Evolutionary conservation across 2,113 vertebrate species (phyloP), one percentile per base, ranked within the genome.

Genomic region (Tinamus guttatus): DNA sequence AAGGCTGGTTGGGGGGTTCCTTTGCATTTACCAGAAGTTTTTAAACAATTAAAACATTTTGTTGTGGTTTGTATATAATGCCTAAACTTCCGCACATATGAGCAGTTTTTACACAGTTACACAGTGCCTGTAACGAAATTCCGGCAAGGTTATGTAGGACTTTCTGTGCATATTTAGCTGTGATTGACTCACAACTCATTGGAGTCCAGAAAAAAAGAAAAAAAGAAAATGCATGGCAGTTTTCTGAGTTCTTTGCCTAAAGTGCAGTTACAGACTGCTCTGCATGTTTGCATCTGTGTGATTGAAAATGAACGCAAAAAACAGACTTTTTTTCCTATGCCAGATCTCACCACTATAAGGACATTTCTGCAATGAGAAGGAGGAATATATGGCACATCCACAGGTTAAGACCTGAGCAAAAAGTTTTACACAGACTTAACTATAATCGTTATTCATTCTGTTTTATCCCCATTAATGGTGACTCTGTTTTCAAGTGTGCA

Each of bases 351-450:
- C 80, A 47, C 80, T 90, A 36, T 43, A 63, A 88, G 91, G 83
- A 86, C 34, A 60, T 30, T 81, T 95, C 68, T 56, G 45, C 34
- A 12, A 9, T 40, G 81, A 86, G 86, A 90, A 70, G 32, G 11
- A 75, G 8, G 25, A 83, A 85, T 85, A 75, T 80, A 32, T 56
- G 76, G 73, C 82, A 58, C 25, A 86, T 93, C 89, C 91, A 64
- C 70, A 93, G 56, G 71, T 90, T 91, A 95, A 90, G 51, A 25
- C 82, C 64, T 70, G n/a, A 91, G 90, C 56, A 95, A 93, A 91
- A 94, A 60, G 14, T 1, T 83, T 94, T 91, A 83, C 54, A 74
- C 73, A 77, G 32, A 15, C 81, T 91, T 93, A 49, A 56, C 74
- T 34, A 63, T 38, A 90, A 81, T 68, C 82, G 58, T 71, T 83